phyloP scores from a whole-genome alignment of 1,140 invertebrate genomes.

The Danaus melanippus region DNA sequence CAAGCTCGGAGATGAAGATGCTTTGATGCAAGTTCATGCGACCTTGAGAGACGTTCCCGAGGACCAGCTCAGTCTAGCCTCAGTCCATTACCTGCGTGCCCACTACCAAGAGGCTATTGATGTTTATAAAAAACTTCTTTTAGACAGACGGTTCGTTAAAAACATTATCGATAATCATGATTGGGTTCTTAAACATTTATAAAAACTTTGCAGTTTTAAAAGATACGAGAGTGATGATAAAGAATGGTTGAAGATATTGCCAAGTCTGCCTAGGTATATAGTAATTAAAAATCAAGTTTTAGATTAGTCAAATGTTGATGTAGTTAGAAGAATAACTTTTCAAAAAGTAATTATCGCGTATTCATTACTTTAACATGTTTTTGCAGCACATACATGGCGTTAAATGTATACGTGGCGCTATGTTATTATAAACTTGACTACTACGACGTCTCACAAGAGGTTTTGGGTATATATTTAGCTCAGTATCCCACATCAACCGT shows the following conservation, averaged over 20 bases:
- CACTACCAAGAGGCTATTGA: conserved; percentile 99
- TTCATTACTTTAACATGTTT: background rate
- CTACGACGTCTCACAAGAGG: conserved; percentile 94
- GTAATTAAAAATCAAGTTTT: too few species aligned
- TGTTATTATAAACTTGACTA: conserved; percentile 99
- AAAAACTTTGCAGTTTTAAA: conserved; percentile 44
- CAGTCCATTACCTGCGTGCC: conserved; percentile 94
- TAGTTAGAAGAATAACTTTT: too few species aligned
- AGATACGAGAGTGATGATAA: conserved; percentile 45
- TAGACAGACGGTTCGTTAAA: conserved; percentile 79
- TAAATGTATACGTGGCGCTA: conserved; percentile 97
- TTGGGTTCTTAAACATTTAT: conserved; percentile 2
- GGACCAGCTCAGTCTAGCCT: conserved; percentile 96
- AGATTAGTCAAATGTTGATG: too few species aligned
- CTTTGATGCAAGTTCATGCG: conserved; percentile 86
- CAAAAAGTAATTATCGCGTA: too few species aligned
- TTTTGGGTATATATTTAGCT: conserved; percentile 93
- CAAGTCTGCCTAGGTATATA: conserved; percentile 28
- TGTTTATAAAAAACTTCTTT: conserved; percentile 95
- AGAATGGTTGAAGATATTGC: conserved; percentile 47
- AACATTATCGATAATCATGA: background rate
- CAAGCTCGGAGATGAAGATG: conserved; percentile 91
- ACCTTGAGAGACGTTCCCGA: conserved; percentile 90
- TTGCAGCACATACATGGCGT: conserved; percentile 88
- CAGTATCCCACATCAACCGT: conserved; percentile 95